Conservation (phyloP, 2,113 vertebrate genomes). For the Neotragus pygmaeus region DNA sequence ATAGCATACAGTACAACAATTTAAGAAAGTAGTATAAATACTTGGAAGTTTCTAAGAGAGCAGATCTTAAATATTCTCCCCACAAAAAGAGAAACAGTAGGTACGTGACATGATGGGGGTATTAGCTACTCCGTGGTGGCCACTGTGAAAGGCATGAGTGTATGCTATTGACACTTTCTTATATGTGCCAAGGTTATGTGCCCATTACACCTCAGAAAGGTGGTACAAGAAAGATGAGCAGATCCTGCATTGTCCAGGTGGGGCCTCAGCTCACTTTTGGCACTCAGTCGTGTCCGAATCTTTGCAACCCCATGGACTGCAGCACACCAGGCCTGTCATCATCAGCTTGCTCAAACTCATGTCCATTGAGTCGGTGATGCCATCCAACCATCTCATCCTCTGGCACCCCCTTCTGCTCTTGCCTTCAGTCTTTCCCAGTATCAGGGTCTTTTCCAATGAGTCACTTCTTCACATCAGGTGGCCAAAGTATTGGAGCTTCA, state of each 20-base stretch:
- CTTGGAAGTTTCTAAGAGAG: background rate
- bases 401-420: background rate
- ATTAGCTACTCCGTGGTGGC: background rate
- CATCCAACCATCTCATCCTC: background rate
- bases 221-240: background rate
- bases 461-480: background rate
- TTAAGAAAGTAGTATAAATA: background rate
- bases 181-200: background rate
- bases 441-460: background rate
- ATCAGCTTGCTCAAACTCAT: background rate
- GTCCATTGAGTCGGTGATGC: background rate
- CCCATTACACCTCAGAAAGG: background rate
- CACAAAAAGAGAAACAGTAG: background rate
- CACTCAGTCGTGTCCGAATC: fast-evolving
- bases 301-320: background rate
- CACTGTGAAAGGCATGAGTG: background rate
- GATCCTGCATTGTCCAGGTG: background rate
- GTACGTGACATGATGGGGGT: fast-evolving
- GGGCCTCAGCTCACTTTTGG: background rate
- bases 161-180: fast-evolving
- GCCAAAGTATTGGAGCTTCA: background rate
- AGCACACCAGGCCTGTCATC: background rate
- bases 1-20: background rate
- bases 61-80: background rate
- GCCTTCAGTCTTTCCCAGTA: background rate